Conservation (phyloP, 2,797 vertebrate genomes). For the Gastrophryne carolinensis region DNA sequence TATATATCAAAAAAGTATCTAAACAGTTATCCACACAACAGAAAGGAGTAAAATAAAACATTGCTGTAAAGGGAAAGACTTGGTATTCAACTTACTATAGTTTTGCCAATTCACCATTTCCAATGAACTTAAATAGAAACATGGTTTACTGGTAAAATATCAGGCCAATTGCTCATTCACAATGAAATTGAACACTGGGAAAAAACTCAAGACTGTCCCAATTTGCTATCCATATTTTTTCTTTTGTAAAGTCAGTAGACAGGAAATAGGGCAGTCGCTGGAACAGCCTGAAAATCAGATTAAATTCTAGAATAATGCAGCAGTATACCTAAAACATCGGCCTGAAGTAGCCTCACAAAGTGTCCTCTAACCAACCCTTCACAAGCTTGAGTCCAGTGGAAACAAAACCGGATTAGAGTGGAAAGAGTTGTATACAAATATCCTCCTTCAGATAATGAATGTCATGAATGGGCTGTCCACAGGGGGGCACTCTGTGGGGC, state of each 20-base stretch:
- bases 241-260: conserved; percentile 23
- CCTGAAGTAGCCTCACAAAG: background rate
- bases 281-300: background rate
- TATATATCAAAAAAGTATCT: conserved; percentile 56
- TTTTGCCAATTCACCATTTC: conserved; percentile 10
- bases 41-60: conserved; percentile 75
- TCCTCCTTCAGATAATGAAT: conserved; percentile 16
- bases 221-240: conserved; percentile 1
- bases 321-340: conserved; percentile 42
- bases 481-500: background rate
- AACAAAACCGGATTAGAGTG: conserved; percentile 21
- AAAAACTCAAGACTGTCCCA: conserved; percentile 14
- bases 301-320: conserved; percentile 31
- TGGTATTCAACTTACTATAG: conserved; percentile 5
- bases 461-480: conserved; percentile 9
- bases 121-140: conserved; percentile 33
- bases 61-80: conserved; percentile 59
- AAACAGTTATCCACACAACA: conserved; percentile 60
- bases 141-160: background rate
- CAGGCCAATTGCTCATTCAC: background rate
- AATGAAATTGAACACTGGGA: background rate
- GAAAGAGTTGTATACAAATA: conserved; percentile 2
- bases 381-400: conserved; percentile 35
- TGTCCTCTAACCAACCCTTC: conserved; percentile 26
- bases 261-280: background rate